Conservation (phyloP, 2,797 vertebrate genomes). For the Rhinogobio ventralis region DNA sequence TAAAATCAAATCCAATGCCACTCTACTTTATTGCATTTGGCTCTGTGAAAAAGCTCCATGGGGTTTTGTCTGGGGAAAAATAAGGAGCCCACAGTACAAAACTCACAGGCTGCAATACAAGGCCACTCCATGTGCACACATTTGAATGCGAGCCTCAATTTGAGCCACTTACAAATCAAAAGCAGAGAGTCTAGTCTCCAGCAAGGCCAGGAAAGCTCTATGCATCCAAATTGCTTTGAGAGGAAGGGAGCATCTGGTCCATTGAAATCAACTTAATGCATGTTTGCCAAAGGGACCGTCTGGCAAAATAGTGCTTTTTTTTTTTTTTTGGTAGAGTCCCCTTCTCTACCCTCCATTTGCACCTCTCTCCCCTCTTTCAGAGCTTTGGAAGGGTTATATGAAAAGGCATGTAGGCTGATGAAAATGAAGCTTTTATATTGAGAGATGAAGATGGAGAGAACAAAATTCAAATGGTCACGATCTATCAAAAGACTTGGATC, state of each 20-base stretch:
- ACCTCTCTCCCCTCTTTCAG: constrained; percentile 49
- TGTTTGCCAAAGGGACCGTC: constrained; percentile 65
- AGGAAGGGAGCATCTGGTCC: constrained; percentile 67
- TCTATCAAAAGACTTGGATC: constrained; percentile 33
- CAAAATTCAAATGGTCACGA: constrained; percentile 42
- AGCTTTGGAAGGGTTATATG: constrained; percentile 55
- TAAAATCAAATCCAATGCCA: constrained; percentile 57
- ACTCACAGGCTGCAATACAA: constrained; percentile 57
- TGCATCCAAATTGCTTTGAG: constrained; percentile 67
- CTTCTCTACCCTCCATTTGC: constrained; percentile 45
- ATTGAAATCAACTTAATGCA: constrained; percentile 69
- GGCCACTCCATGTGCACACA: constrained; percentile 61
- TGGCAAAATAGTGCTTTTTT: constrained; percentile 61
- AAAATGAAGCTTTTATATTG: constrained; percentile 59
- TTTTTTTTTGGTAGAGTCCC: constrained; percentile 38
- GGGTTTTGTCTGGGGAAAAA: constrained; percentile 61
- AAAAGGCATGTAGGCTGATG: constrained; percentile 56
- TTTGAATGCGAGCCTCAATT: constrained; percentile 65
- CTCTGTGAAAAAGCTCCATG: constrained; percentile 58
- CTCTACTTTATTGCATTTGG: constrained; percentile 61
- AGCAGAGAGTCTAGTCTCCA: constrained; percentile 60
- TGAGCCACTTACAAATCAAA: constrained; percentile 68
- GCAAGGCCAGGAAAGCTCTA: constrained; percentile 62
- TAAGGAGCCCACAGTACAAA: constrained; percentile 53
- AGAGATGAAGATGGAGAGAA: constrained; percentile 26